Evolutionary conservation across 2,888 invertebrate genomes (phyloP), one percentile per base, ranked within the genome.

Genomic region (Vanessa cardui): DNA sequence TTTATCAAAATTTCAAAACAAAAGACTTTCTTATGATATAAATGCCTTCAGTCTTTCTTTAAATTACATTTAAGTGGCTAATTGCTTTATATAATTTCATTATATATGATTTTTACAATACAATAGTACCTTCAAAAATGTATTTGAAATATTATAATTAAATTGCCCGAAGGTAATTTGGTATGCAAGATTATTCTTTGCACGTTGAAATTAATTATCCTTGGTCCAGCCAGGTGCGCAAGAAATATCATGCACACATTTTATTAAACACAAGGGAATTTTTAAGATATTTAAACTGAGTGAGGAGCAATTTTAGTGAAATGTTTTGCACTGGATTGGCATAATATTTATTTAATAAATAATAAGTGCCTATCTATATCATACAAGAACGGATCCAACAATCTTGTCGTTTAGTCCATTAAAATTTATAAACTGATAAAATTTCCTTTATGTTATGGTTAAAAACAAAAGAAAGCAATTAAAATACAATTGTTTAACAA

Each of bases 171-270:
- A 64, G 64, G 45, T 58, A 62, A 66, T 71, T 73, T 56, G 58
- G 73, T 71, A 73, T 73, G 71, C 73, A 58, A 58, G 66, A 65
- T 66, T 58, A 69, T 69, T 71, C 73, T 69, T 70, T 72, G 70
- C 72, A 73, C 68, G 68, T 72, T 65, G 47, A 69, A 71, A 73
- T 74, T 74, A 73, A 74, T 74, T 73, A 69, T 74, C 72, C 71
- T 58, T 12, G 18, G 44, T 44, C 54, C 58, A 56, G 67, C 67
- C 69, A 72, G 72, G 72, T 74, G 70, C 62, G 70, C 68, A 72
- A 66, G 68, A 74, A 67, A 74, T 73, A 74, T 68, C 72, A 72
- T 72, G 73, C 59, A 64, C 45, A 64, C 31, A 64, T 59, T 64
- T 64, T 59, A 59, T 64, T 52, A 64, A 52, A 18, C 64, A 59